phyloP scores from a whole-genome alignment of 2,797 vertebrate genomes.

The Catostomus latipinnis region DNA sequence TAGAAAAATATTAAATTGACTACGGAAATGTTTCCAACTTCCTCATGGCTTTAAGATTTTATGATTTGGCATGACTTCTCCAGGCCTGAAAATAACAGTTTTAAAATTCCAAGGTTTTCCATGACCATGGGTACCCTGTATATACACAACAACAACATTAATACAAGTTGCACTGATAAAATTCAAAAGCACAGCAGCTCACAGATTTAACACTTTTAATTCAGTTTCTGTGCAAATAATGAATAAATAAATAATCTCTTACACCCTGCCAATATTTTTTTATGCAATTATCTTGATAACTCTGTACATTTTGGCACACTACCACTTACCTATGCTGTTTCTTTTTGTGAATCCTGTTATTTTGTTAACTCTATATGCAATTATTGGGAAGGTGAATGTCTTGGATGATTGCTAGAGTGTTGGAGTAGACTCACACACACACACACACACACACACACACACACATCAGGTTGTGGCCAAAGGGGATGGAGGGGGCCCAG shows the following conservation, averaged over 20 bases:
- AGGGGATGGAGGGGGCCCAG: slow-evolving; percentile 30
- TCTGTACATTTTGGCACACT: background rate
- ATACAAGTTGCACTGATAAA: background rate
- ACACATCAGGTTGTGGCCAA: slow-evolving; percentile 8
- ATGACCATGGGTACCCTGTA: too few relatives aligned
- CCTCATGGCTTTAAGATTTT: too few relatives aligned
- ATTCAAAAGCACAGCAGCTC: background rate
- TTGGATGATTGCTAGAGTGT: slow-evolving; percentile 11
- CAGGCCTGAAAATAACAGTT: too few relatives aligned
- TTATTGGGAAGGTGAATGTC: background rate
- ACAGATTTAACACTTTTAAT: background rate
- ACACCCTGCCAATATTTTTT: slow-evolving; percentile 1
- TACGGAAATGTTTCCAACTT: too few relatives aligned
- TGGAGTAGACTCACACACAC: slow-evolving; percentile 7
- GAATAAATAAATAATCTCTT: background rate
- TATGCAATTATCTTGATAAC: background rate
- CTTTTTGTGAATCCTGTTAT: slow-evolving; percentile 2
- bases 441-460: background rate
- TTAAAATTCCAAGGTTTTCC: too few relatives aligned
- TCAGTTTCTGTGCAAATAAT: slow-evolving; percentile 3
- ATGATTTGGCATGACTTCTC: too few relatives aligned
- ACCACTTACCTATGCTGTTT: background rate
- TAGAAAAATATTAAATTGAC: too few relatives aligned
- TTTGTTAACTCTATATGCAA: background rate
- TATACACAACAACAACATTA: background rate